Conservation (phyloP, 2,113 vertebrate species). For the Epinephelus lanceolatus region DNA sequence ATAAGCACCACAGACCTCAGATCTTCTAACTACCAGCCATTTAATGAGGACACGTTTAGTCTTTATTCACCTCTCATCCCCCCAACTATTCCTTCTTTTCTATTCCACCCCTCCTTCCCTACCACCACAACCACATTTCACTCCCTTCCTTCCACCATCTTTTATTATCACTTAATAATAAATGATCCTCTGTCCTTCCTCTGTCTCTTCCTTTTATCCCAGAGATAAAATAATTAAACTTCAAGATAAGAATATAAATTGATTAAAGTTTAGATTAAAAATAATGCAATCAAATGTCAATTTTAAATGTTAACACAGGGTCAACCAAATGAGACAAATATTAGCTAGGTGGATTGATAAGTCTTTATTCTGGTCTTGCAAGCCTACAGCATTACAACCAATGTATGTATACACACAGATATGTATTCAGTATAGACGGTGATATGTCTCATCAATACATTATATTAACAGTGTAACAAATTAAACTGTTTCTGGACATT, state of each 20-base stretch:
- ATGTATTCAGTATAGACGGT: too few species aligned
- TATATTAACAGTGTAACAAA: too few species aligned
- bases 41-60: conserved; percentile 11
- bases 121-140: background rate
- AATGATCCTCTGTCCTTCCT: background rate
- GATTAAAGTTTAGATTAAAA: background rate
- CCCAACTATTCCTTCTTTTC: background rate
- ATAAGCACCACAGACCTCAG: conserved; percentile 35
- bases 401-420: too few species aligned
- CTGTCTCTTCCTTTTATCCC: background rate
- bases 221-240: background rate
- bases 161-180: background rate
- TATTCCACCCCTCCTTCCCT: background rate
- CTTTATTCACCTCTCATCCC: background rate
- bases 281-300: background rate
- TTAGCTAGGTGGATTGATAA: background rate
- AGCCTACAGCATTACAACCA: too few species aligned
- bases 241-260: background rate
- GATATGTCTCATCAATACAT: too few species aligned
- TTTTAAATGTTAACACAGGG: background rate
- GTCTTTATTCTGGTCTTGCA: background rate
- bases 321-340: background rate
- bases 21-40: conserved; percentile 41
- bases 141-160: background rate
- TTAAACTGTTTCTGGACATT: too few species aligned